A percentile compares a stretch with the other conserved stretches of the same genome.
phyloP scores from a whole-genome alignment of 2,888 invertebrate species.

The Epistrophe eligans region DNA sequence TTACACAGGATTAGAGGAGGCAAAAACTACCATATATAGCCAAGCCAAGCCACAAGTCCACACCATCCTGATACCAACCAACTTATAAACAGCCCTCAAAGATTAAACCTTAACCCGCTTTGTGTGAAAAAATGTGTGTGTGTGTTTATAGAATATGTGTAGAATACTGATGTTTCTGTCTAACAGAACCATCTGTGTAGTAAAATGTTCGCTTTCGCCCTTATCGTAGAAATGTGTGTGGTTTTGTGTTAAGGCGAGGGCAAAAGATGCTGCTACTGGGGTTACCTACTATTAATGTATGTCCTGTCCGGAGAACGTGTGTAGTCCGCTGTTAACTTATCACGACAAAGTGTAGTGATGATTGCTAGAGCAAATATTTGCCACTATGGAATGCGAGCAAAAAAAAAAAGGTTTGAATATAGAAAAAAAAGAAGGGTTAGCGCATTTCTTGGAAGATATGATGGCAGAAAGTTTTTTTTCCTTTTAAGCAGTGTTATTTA shows the following conservation, averaged over 20 bases:
- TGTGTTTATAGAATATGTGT: neutral
- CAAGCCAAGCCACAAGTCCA: neutral
- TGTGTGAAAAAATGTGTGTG: neutral
- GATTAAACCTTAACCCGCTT: slow-evolving; percentile 9
- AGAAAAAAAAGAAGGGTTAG: slow-evolving; percentile 18
- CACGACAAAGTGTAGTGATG: slow-evolving; percentile 69
- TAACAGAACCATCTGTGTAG: slow-evolving; percentile 15
- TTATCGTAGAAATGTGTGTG: slow-evolving; percentile 23
- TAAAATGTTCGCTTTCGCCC: neutral
- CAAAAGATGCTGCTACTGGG: slow-evolving; percentile 40
- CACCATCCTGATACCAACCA: neutral
- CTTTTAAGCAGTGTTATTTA: neutral
- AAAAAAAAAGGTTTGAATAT: neutral
- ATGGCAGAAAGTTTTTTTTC: neutral
- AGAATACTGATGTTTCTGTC: slow-evolving; percentile 42
- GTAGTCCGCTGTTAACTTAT: slow-evolving; percentile 68
- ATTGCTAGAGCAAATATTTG: slow-evolving; percentile 70
- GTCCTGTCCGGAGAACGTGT: slow-evolving; percentile 56
- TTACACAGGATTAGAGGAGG: slow-evolving; percentile 70
- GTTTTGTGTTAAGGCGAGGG: slow-evolving; percentile 8
- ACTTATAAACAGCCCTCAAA: slow-evolving; percentile 29
- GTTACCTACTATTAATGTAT: slow-evolving; percentile 19
- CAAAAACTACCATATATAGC: slow-evolving; percentile 20
- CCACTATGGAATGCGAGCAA: slow-evolving; percentile 27
- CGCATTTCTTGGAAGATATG: neutral